Base-by-base conservation (phyloP, 2,797 vertebrate genomes). In the Catamblyrhynchus diadema region DNA sequence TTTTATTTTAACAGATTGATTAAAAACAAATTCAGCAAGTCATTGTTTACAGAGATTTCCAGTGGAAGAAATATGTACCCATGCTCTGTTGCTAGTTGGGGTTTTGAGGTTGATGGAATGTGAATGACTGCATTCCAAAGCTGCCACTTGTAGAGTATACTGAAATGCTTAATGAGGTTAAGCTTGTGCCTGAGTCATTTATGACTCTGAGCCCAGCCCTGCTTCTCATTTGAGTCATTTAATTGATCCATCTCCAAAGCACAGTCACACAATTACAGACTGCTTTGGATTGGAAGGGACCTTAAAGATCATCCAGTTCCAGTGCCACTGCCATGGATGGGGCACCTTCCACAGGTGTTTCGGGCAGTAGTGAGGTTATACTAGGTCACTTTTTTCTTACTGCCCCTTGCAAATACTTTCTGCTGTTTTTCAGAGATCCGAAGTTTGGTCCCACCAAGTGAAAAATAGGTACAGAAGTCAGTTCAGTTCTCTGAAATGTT, bases 191-290 rank as follows among this genome's bases (percentile, higher is more conserved):
- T 20, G 53, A 89, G 57, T 85, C 5, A 15, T 32, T 78, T 59
- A 9, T 51, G 79, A 23, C n/a, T 41, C 18, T 86, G 62, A 73
- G 33, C 35, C 35, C 57, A 87, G 30, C 37, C 3, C 4, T 83
- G 39, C 48, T 79, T 90, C 82, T 86, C 45, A 9, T 77, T 91
- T 73, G 45, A 69, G 44, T 89, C 27, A 51, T 39, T 73, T 48
- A 80, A 51, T 7, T 57, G 45, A 21, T 56, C 65, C 12, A 21
- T 57, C 67, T 74, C 57, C 20, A 22, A 33, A 69, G 25, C 9
- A 51, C 25, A 32, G 0, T 59, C 39, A 18, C 13, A 23, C 37
- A 57, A 11, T 44, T n/a, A 25, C 17, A 42, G n/a, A 33, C 23
- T 45, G 50, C 16, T 51, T 57, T 32, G 21, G 14, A 18, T 77